Evolutionary conservation across 2,113 vertebrate genomes (phyloP).

Genomic region (Cryptotis parvus): DNA sequence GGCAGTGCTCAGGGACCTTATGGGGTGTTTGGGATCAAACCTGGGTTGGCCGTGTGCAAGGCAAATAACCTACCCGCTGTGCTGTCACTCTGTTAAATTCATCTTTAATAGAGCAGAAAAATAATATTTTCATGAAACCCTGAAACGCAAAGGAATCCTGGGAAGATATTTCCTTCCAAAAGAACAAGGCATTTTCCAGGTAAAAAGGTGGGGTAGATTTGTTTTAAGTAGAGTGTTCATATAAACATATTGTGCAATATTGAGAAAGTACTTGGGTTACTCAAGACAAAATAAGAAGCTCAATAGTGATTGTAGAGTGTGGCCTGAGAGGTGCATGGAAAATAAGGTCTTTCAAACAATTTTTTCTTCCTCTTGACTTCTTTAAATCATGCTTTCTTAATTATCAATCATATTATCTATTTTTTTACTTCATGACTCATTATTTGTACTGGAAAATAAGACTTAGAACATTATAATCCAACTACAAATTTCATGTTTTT

Average conservation of each 20-base stretch:
- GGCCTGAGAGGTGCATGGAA: neutral
- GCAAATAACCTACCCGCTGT: too few relatives aligned
- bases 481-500: constrained; percentile 57
- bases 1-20: too few relatives aligned
- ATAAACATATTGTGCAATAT: neutral
- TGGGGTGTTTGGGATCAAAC: too few relatives aligned
- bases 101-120: constrained; percentile 17
- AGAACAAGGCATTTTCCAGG: neutral
- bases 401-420: neutral
- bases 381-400: constrained; percentile 36
- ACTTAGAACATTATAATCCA: constrained; percentile 40
- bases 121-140: neutral
- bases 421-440: constrained; percentile 64
- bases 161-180: neutral
- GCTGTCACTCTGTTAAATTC: too few relatives aligned
- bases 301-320: neutral
- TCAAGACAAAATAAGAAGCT: neutral
- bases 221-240: neutral
- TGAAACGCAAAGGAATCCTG: constrained; percentile 13
- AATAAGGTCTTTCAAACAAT: neutral
- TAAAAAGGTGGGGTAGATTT: neutral
- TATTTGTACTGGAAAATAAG: constrained; percentile 62
- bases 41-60: too few relatives aligned
- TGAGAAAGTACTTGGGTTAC: neutral
- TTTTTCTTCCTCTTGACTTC: neutral